phyloP scores from a whole-genome alignment of 2,888 invertebrate species.

The Conistra vaccinii region DNA sequence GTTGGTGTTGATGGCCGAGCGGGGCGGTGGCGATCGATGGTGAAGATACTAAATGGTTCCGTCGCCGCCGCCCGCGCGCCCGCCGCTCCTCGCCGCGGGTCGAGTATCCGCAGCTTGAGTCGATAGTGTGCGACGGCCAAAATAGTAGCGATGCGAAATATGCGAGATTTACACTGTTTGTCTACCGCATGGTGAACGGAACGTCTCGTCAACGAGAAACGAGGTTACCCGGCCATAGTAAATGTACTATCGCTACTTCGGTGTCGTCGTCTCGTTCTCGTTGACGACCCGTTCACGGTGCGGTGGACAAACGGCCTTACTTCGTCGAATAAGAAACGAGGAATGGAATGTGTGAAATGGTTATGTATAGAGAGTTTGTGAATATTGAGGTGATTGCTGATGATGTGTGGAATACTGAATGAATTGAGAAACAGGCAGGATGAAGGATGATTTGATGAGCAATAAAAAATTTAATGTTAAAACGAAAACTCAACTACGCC shows the following conservation, averaged over 20 bases:
- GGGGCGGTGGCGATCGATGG: too few species aligned
- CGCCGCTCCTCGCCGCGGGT: too few species aligned
- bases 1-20: neutral
- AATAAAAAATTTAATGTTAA: neutral
- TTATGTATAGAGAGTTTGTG: neutral
- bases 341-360: neutral
- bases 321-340: neutral
- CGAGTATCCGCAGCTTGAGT: neutral
- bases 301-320: too few species aligned
- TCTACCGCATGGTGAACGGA: too few species aligned
- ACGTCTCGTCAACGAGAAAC: too few species aligned
- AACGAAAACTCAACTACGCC: too few species aligned
- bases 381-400: neutral
- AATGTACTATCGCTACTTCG: too few species aligned
- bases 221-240: too few species aligned
- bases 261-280: too few species aligned
- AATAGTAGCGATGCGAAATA: neutral
- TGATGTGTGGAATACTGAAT: neutral
- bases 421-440: neutral
- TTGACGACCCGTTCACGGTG: too few species aligned
- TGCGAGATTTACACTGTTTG: neutral
- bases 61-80: too few species aligned
- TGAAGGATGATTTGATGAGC: neutral
- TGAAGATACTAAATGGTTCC: too few species aligned
- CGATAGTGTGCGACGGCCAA: neutral